Base-by-base conservation (phyloP, 2,113 vertebrate species). In the Barbus barbus region DNA sequence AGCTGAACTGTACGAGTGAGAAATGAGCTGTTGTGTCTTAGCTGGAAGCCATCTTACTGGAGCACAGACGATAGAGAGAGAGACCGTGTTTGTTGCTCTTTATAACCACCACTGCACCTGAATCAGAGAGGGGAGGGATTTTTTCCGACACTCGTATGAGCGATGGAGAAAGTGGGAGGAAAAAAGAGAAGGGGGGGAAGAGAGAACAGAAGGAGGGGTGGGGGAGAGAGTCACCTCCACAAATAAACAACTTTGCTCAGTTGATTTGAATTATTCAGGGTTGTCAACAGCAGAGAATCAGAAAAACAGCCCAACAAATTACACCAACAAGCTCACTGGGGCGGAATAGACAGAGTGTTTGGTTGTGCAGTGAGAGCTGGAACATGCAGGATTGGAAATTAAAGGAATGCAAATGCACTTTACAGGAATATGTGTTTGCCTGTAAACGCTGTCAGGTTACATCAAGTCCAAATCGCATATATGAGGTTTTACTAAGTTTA, bases 251-350 rank as follows among this genome's bases (percentile, higher is more conserved):
- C 84, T 86, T 85, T 84, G 80, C 85, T 85, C 85, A 87, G 78
- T 75, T 87, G 82, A 88, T 84, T 86, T 87, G 85, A 86, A 88
- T 89, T 89, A 89, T 88, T 89, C 86, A 87, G 78, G 72, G 28
- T 61, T 90, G 87, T 87, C 85, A 91, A 76, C 88, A 84, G 85
- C 72, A 44, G 61, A 81, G 72, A 82, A 79, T 73, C 72, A 72
- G 81, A 83, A 81, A 69, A 83, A 82, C 78, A 87, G 58, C 71
- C 58, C 26, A 81, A 84, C 74, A 88, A 88, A 88, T 88, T 71
- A 89, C 61, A 26, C 44, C 82, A 81, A 81, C 36, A 71, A 53
- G 87, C 82, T 84, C 78, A 80, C 28, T 67, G 44, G 82, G 83
- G 65, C 46, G 85, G 81, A 90, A 86, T 82, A 82, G 87, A 87